Conservation (phyloP, 2,888 invertebrate species). For the Eueremaeus valkanovi region DNA sequence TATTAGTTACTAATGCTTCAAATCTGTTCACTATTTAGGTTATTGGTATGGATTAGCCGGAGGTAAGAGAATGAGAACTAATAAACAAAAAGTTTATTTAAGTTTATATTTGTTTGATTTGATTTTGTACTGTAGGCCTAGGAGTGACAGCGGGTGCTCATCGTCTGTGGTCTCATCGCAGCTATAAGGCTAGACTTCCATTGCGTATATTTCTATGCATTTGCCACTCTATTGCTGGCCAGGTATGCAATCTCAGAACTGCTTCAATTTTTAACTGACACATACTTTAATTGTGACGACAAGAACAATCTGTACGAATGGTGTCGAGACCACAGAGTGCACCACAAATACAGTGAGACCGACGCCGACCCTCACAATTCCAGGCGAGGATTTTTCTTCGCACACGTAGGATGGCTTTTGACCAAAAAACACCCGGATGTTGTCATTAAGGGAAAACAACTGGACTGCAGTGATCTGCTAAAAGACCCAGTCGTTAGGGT, state of each 20-base stretch:
- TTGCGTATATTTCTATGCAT: conserved; percentile 71
- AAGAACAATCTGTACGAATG: conserved; percentile 53
- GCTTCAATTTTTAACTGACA: neutral
- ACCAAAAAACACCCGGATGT: conserved; percentile 43
- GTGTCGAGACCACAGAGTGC: conserved; percentile 53
- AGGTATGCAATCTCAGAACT: conserved; percentile 58
- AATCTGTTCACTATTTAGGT: neutral
- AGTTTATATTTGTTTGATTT: conserved; percentile 56
- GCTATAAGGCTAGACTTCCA: conserved; percentile 84
- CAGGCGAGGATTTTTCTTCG: conserved; percentile 45
- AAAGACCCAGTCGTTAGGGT: conserved; percentile 43
- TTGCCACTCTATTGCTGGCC: conserved; percentile 79
- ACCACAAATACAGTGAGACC: conserved; percentile 52
- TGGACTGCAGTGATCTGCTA: conserved; percentile 42
- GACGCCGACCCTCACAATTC: conserved; percentile 46
- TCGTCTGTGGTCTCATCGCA: conserved; percentile 85
- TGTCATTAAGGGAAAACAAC: conserved; percentile 41
- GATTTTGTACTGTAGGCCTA: conserved; percentile 64
- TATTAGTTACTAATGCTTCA: neutral
- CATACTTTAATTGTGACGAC: neutral
- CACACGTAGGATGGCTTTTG: conserved; percentile 46
- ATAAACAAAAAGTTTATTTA: neutral
- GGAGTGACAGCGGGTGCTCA: conserved; percentile 93
- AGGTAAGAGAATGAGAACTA: neutral
- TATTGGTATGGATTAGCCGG: conserved; percentile 32